Conservation (phyloP, 37 sponge, comb jelly and placozoan genomes). For the Cladorhizidae sp. region DNA sequence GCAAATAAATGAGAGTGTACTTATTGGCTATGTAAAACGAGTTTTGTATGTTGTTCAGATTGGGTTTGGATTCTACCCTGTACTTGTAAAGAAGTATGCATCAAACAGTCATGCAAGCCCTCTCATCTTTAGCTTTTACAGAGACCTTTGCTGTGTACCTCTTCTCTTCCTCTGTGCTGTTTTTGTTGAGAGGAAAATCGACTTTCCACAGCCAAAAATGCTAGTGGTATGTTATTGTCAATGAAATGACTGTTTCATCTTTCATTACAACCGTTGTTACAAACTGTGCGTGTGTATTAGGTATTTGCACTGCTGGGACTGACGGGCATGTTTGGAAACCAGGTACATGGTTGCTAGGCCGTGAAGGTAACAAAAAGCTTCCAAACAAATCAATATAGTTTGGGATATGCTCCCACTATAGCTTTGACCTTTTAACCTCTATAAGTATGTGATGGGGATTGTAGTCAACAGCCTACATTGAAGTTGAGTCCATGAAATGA, state of each 20-base stretch:
- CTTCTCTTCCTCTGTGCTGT: conserved; percentile 68
- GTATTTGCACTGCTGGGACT: conserved; percentile 45
- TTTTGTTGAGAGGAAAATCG: conserved; percentile 61
- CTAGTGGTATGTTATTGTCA: conserved; percentile 14
- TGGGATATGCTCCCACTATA: too few species aligned
- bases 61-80: conserved; percentile 74
- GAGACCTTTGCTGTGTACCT: conserved; percentile 60
- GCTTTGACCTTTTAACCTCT: too few species aligned
- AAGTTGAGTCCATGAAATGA: too few species aligned
- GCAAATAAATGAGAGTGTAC: too few species aligned
- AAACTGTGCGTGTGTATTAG: conserved; percentile 10
- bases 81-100: conserved; percentile 68
- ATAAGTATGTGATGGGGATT: too few species aligned
- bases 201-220: conserved; percentile 33
- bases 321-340: conserved; percentile 75
- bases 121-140: conserved; percentile 64
- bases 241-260: not conserved
- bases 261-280: not conserved
- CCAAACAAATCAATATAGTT: too few species aligned
- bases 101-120: conserved; percentile 44
- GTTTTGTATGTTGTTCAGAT: conserved; percentile 37
- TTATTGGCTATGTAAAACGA: too few species aligned
- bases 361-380: too few species aligned
- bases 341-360: conserved; percentile 36
- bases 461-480: too few species aligned